Evolutionary conservation across 2,888 invertebrate genomes (phyloP).

Genomic region (Rotaria socialis): DNA sequence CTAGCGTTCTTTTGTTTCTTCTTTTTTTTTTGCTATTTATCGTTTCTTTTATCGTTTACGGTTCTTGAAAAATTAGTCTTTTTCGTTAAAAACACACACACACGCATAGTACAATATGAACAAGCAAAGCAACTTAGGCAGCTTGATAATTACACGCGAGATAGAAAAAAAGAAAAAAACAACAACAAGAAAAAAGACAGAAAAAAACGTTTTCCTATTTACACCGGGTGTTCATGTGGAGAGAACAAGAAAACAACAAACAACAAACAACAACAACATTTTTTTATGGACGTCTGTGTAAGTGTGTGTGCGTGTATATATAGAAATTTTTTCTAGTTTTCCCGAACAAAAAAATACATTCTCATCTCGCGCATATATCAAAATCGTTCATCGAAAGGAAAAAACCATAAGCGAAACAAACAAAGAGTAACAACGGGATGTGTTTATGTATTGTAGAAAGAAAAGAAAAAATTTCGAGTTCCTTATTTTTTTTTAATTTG

Average conservation of each 20-base stretch:
- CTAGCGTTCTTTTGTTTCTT: background rate
- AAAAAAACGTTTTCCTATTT: slow-evolving; percentile 13
- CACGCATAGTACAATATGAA: background rate
- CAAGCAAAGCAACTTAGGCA: background rate
- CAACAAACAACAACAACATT: background rate
- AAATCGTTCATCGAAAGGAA: background rate
- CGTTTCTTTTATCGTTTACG: background rate
- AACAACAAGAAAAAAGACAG: background rate
- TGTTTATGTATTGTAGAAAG: background rate
- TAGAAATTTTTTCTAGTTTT: background rate
- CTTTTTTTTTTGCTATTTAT: background rate
- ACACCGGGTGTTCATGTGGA: slow-evolving; percentile 18
- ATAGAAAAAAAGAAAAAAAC: background rate
- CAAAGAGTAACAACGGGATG: slow-evolving; percentile 9
- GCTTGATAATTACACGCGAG: background rate
- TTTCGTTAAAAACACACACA: background rate
- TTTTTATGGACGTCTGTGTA: background rate
- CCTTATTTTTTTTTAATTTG: background rate
- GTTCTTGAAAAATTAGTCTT: background rate
- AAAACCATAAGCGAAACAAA: background rate
- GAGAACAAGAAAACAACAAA: slow-evolving; percentile 26
- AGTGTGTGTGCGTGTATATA: background rate
- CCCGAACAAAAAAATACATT: background rate
- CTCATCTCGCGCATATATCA: background rate
- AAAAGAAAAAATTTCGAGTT: background rate